These are phyloP conservation scores for Sceloporus undulatus DNA, from an alignment of 2,113 vertebrate genomes.

Conservation along the genomic window DNA sequence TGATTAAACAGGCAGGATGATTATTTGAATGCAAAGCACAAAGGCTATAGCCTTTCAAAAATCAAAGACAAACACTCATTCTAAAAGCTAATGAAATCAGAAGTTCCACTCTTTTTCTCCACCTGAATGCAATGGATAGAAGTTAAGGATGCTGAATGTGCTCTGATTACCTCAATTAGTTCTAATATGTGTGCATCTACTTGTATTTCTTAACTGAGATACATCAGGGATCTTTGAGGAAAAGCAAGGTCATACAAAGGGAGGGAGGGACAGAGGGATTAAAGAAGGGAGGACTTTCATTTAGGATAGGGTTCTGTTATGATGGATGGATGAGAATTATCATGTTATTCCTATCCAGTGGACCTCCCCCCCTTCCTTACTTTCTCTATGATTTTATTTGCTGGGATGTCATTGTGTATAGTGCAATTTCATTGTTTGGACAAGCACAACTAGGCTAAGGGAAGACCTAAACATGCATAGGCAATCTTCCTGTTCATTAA, in stretches of 20 bases:
- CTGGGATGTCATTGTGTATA: not conserved
- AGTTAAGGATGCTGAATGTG: slow-evolving; percentile 53
- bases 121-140: slow-evolving; percentile 53
- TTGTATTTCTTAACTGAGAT: slow-evolving; percentile 31
- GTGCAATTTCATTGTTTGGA: no score
- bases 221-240: slow-evolving; percentile 8
- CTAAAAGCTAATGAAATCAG: slow-evolving; percentile 74
- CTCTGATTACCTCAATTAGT: slow-evolving; percentile 65
- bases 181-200: slow-evolving; percentile 44
- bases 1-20: slow-evolving; percentile 71
- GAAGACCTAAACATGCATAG: no score
- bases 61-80: slow-evolving; percentile 65
- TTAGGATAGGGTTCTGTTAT: not conserved
- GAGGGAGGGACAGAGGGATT: not conserved
- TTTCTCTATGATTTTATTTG: not conserved
- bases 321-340: no score
- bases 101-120: slow-evolving; percentile 35
- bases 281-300: fast-evolving
- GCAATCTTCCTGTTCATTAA: no score
- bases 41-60: slow-evolving; percentile 66
- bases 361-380: not conserved
- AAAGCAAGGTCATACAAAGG: not conserved
- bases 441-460: no score
- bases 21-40: slow-evolving; percentile 66
- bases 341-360: no score